A percentile compares a stretch with the other conserved stretches of the same genome.
Evolutionary conservation across 2,888 invertebrate species (phyloP).

Genomic region (Cecidostiba fungosa): DNA sequence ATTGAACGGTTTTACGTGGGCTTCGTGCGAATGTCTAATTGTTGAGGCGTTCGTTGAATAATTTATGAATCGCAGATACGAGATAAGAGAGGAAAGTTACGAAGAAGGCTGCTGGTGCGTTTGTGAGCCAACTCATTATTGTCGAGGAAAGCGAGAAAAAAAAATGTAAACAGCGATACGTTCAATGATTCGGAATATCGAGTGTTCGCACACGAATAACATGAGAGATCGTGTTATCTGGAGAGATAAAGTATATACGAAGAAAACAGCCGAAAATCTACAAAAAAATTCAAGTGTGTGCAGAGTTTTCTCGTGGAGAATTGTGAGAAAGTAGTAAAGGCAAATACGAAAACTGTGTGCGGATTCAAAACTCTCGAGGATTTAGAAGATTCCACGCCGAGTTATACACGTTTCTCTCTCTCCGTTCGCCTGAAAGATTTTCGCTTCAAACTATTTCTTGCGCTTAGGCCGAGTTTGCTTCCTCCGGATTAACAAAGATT

Average conservation of each 20-base stretch:
- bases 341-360: not conserved
- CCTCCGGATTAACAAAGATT: not conserved
- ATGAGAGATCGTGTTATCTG: not conserved
- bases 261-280: not conserved
- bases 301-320: not conserved
- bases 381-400: not conserved
- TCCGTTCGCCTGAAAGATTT: not conserved
- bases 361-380: constrained; percentile 2
- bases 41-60: not conserved
- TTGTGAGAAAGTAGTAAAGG: not conserved
- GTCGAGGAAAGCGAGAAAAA: not conserved
- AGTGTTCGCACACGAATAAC: not conserved
- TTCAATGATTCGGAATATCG: not conserved
- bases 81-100: not conserved
- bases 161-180: not conserved
- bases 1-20: not conserved
- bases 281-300: not conserved
- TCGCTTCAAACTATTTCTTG: not conserved
- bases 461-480: not conserved
- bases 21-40: not conserved
- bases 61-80: not conserved
- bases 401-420: not conserved
- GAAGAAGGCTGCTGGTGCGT: not conserved
- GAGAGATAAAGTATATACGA: not conserved
- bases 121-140: not conserved